A percentile compares a stretch with the other conserved stretches of the same genome.
Evolutionary conservation across 2,113 vertebrate species (phyloP).

Genomic region (Trogon surrucura): DNA sequence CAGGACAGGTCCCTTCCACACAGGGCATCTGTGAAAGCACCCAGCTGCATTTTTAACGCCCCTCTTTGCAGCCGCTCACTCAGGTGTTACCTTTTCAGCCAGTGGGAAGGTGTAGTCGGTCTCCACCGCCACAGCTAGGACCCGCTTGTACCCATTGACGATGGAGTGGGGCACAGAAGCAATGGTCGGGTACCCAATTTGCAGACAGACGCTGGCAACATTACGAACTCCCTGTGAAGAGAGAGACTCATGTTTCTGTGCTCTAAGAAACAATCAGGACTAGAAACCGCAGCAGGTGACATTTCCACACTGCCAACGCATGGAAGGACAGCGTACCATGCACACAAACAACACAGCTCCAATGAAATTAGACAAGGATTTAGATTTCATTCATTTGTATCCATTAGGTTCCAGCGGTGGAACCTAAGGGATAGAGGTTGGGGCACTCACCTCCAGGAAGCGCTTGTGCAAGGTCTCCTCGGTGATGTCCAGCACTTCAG

Average conservation of each 20-base stretch:
- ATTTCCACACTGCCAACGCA: fast-evolving
- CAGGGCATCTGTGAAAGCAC: fast-evolving
- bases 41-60: fast-evolving
- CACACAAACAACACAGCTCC: neutral
- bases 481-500: slow-evolving; percentile 97
- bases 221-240: slow-evolving; percentile 90
- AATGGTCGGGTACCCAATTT: slow-evolving; percentile 97
- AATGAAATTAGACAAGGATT: neutral
- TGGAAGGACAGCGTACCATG: fast-evolving
- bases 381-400: neutral
- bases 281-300: fast-evolving
- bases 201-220: slow-evolving; percentile 93
- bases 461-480: slow-evolving; percentile 90
- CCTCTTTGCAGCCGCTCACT: neutral
- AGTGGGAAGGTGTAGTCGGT: slow-evolving; percentile 94
- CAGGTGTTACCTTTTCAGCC: slow-evolving; percentile 91
- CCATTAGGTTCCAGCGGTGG: no score
- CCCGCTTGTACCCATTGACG: slow-evolving; percentile 95
- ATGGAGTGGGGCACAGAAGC: slow-evolving; percentile 94
- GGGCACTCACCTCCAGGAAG: slow-evolving; percentile 88
- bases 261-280: neutral
- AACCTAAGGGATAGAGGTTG: fast-evolving
- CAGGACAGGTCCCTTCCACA: neutral
- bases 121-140: slow-evolving; percentile 93
- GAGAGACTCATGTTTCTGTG: neutral